Base-by-base conservation (phyloP, 2,797 vertebrate genomes). In the Buphagus erythrorhynchus region DNA sequence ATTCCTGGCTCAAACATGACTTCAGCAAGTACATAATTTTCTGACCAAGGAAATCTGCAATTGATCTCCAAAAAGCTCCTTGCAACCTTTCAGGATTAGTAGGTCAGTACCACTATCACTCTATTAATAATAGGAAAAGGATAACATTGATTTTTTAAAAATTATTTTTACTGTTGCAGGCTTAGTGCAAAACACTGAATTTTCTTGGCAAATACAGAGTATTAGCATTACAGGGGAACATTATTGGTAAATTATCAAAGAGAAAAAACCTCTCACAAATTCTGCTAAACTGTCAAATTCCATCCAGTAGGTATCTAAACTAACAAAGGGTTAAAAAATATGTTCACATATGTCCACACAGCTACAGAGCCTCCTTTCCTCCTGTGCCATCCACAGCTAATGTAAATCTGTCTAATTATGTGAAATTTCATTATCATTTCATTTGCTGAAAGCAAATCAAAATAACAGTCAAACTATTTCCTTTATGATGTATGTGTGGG, bases 301-400 rank as follows among this genome's bases (percentile, higher is more conserved):
- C 16, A 49, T 21, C 14, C 38, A 57, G 14, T 8, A 33, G 12
- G 4, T 18, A 61, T 4, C 33, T 45, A 55, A 71, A 66, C 16
- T 51, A 63, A 46, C 12, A 55, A 55, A 49, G 8, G 6, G 9
- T n/a, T 75, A 65, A 89, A 48, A 57, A 46, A 2, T n/a, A 61
- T 2, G 4, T 24, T 61, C 15, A 24, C 1, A 1, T 25, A 28
- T 6, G 16, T 57, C 16, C 11, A 38, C 6, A 5, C 1, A 4
- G 5, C 69, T 57, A 51, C 45, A n/a, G 13, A 85, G 38, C 18
- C 13, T 73, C 31, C 28, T 74, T 63, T 74, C 13, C 43, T 68
- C 8, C 28, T 33, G 28, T 3, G 1, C 13, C 20, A 40, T 8
- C 28, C 28, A 13, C 15, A 66, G 25, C 19, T 61, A 63, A 35